Percentiles rank a stretch among this genome's conserved stretches.
These are phyloP conservation scores for Grallaria varia DNA, from an alignment of 2,113 vertebrate species.

Conservation along the genomic window DNA sequence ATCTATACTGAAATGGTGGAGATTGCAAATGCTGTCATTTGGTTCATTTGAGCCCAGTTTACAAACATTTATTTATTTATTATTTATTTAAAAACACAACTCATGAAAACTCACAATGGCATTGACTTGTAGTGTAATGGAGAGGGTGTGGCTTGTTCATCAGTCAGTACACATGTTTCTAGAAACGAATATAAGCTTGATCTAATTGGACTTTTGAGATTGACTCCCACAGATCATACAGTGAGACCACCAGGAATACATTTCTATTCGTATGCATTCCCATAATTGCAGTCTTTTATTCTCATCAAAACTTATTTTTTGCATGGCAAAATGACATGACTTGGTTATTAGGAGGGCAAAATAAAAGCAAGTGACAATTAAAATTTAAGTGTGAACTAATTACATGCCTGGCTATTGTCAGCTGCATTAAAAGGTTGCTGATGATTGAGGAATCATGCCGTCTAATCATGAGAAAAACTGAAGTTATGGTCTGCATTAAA, in stretches of 20 bases:
- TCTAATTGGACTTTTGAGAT: neutral
- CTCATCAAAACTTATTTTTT: neutral
- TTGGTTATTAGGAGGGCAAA: neutral
- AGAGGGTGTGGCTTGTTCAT: neutral
- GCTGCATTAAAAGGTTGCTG: neutral
- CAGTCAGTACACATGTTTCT: neutral
- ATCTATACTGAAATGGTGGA: neutral
- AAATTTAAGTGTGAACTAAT: conserved; percentile 5
- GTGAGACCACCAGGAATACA: neutral
- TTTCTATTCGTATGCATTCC: neutral
- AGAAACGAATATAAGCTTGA: neutral
- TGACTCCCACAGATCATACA: neutral
- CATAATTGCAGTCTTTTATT: neutral
- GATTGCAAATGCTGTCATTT: neutral
- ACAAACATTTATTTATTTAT: neutral
- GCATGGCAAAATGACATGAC: neutral
- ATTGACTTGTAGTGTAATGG: neutral
- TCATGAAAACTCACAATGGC: neutral
- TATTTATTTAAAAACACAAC: neutral
- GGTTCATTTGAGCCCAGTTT: neutral
- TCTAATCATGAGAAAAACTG: neutral
- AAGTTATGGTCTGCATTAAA: neutral
- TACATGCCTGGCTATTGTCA: neutral
- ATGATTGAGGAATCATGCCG: neutral
- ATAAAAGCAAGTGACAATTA: neutral